A percentile compares a stretch with the other conserved stretches of the same genome.
Evolutionary conservation across 2,888 invertebrate genomes (phyloP).

Genomic region (Diploptera punctata): DNA sequence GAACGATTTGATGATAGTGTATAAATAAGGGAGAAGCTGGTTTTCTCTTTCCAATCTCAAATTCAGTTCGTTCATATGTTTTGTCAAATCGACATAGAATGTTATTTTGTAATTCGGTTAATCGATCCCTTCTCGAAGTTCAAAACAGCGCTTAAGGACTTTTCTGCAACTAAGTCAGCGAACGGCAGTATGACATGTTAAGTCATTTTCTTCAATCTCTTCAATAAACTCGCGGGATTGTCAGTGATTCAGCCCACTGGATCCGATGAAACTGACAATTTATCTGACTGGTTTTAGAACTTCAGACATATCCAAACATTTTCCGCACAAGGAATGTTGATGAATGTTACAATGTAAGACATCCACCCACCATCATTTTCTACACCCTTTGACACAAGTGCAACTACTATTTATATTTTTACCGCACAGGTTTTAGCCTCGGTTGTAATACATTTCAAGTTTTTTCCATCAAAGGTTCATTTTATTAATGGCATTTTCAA

Average conservation of each 20-base stretch:
- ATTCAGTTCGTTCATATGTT: conserved; percentile 44
- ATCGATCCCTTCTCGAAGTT: conserved; percentile 43
- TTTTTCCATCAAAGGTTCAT: conserved; percentile 43
- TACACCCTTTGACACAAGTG: conserved; percentile 47
- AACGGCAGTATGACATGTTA: conserved; percentile 44
- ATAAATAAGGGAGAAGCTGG: conserved; percentile 46
- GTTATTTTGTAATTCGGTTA: conserved; percentile 46
- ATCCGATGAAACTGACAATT: conserved; percentile 49
- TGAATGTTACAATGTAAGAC: conserved; percentile 50
- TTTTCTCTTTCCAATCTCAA: conserved; percentile 40
- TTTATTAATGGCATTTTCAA: conserved; percentile 43
- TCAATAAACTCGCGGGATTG: conserved; percentile 47
- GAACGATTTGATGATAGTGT: conserved; percentile 46
- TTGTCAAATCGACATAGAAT: conserved; percentile 45
- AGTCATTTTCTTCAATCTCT: conserved; percentile 48
- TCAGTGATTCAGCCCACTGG: conserved; percentile 14
- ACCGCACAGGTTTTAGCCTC: conserved; percentile 48
- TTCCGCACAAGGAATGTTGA: conserved; percentile 40
- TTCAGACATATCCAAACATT: conserved; percentile 50
- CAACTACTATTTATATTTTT: conserved; percentile 45
- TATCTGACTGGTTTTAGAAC: conserved; percentile 49
- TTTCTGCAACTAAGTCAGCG: conserved; percentile 44
- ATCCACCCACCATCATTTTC: conserved; percentile 48
- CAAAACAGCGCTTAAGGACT: conserved; percentile 44
- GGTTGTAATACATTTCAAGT: conserved; percentile 46